phyloP scores from a whole-genome alignment of 2,888 invertebrate genomes.

The Synanthedon formicaeformis region DNA sequence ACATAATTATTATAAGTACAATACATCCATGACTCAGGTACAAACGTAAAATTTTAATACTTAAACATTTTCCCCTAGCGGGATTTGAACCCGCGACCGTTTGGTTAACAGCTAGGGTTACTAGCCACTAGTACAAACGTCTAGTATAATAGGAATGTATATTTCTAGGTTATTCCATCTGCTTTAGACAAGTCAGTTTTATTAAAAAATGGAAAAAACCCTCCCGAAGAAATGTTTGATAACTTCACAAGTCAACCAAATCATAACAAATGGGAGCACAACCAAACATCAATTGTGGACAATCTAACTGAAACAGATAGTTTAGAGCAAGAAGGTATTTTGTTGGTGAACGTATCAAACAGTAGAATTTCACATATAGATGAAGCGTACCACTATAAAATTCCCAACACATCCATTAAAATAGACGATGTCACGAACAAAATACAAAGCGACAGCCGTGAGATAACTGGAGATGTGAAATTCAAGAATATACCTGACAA shows the following conservation, averaged over 20 bases:
- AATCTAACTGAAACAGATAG: constrained; percentile 61
- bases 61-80: too few relatives aligned
- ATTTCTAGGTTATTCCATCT: constrained; percentile 43
- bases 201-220: constrained; percentile 55
- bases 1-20: too few relatives aligned
- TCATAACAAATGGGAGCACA: constrained; percentile 32
- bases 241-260: constrained; percentile 24
- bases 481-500: constrained; percentile 57
- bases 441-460: constrained; percentile 67
- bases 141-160: background rate
- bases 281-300: constrained; percentile 39
- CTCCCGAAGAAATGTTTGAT: constrained; percentile 43
- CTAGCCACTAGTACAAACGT: too few relatives aligned
- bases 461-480: constrained; percentile 63
- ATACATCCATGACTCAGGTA: too few relatives aligned
- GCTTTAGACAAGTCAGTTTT: constrained; percentile 52
- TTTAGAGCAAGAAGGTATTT: constrained; percentile 62
- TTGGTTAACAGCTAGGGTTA: too few relatives aligned
- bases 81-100: too few relatives aligned
- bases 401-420: constrained; percentile 48
- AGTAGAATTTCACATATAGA: constrained; percentile 60
- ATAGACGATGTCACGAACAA: constrained; percentile 64
- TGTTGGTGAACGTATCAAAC: constrained; percentile 58
- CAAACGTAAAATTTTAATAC: too few relatives aligned
- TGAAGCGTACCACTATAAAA: constrained; percentile 25